A percentile compares a stretch with the other conserved stretches of the same genome.
phyloP scores from a whole-genome alignment of 2,797 vertebrate species.

The Phoxinus dragarum region DNA sequence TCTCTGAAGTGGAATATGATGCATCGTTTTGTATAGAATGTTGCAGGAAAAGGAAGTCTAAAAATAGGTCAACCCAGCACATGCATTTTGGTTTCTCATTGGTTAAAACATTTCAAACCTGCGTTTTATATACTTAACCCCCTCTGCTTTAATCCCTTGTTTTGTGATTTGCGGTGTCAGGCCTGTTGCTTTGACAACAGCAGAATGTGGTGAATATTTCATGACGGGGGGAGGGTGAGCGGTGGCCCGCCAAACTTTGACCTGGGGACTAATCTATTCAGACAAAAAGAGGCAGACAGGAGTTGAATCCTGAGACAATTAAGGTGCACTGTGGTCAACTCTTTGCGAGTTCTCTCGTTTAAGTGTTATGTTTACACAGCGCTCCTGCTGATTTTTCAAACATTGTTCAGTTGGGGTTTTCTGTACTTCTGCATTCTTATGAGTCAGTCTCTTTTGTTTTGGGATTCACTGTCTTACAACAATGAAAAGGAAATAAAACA shows the following conservation, averaged over 20 bases:
- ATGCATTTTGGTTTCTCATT: constrained; percentile 17
- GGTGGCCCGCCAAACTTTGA: constrained; percentile 41
- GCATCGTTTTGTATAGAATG: constrained; percentile 15
- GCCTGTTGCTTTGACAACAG: constrained; percentile 61
- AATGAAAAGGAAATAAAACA: neutral
- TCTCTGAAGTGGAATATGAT: neutral
- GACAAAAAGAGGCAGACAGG: constrained; percentile 47
- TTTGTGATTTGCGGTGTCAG: constrained; percentile 27
- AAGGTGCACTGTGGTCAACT: constrained; percentile 16
- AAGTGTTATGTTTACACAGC: constrained; percentile 39
- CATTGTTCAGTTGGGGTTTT: neutral
- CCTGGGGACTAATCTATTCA: constrained; percentile 55
- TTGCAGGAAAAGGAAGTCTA: constrained; percentile 44
- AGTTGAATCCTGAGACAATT: constrained; percentile 39
- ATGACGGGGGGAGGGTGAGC: constrained; percentile 53
- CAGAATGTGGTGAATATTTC: constrained; percentile 57
- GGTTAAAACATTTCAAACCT: neutral
- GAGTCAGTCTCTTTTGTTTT: neutral
- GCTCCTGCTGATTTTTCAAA: constrained; percentile 22
- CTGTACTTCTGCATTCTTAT: neutral
- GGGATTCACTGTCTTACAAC: neutral
- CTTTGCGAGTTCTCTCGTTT: constrained; percentile 19
- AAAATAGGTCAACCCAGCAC: constrained; percentile 23
- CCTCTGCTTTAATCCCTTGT: constrained; percentile 34
- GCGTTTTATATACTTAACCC: constrained; percentile 20